Base-by-base conservation (phyloP, 2,888 invertebrate genomes). In the Noctua janthe region DNA sequence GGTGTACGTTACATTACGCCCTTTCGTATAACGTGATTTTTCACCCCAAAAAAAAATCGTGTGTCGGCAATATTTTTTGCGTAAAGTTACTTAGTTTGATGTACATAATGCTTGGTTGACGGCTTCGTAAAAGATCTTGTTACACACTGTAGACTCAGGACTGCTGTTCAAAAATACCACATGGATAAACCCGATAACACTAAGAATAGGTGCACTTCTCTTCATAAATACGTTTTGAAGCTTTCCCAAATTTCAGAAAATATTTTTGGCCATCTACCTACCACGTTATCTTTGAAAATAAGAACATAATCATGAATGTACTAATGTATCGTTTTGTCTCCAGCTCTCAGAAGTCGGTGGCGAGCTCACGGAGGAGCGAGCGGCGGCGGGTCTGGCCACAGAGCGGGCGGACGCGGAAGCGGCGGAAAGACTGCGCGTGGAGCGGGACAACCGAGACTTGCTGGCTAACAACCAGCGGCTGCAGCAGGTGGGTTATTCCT, bases 301-400 rank as follows among this genome's bases (percentile, higher is more conserved):
- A 11, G 47, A 47, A 47, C 10, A 47, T 47, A 47, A 47, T 10
- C 11, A 47, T 10, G 10, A 47, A 3, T 35, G 56, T 35, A 54
- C 13, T 73, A 72, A 83, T 74, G 13, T 10, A 5, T 51, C 74
- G 1, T 79, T 82, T 90, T 90, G 76, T 87, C 96, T 95, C 0
- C 97, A 99, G 99, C 97, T 99, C 93, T 98, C 99, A 91, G 99
- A 99, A 96, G 98, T 99, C 96, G 98, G 99, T 80, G 98, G 99
- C 49, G 99, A 99, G 95, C 97, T 99, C 88, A 98, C 99, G 4
- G 99, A 99, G 94, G 99, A 99, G 94, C 98, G 99, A 90, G 98
- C 99, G 5, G 98, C 99, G 6, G 98, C 99, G 10, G 98, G 98
- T 23, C 97, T 99, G 88, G 99, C 99, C 13, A 98, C 99, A 1